Evolutionary conservation across 2,113 vertebrate species (phyloP).

Genomic region (Siniperca chuatsi): DNA sequence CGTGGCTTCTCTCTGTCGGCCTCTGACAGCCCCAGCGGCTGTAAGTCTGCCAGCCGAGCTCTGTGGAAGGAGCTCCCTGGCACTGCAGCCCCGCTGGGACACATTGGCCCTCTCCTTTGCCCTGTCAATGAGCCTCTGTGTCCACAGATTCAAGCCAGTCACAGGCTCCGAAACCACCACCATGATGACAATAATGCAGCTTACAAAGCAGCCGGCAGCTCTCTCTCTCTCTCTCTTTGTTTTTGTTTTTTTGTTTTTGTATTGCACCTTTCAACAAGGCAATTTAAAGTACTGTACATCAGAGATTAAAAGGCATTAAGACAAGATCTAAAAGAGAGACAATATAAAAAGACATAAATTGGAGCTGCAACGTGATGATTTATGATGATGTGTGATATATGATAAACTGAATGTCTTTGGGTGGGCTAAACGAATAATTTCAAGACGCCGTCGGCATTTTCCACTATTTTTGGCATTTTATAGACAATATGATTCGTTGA

Average conservation of each 20-base stretch:
- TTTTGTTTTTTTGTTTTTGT: background rate
- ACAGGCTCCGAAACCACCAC: conserved; percentile 14
- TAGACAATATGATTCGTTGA: background rate
- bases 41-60: conserved; percentile 45
- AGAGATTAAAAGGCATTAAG: background rate
- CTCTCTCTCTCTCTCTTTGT: background rate
- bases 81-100: conserved; percentile 50
- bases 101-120: conserved; percentile 35
- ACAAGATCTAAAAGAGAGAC: no score
- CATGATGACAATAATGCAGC: conserved; percentile 35
- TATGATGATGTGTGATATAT: no score
- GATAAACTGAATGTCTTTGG: background rate
- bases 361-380: background rate
- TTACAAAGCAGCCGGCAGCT: conserved; percentile 29
- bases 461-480: background rate
- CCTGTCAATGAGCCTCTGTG: conserved; percentile 61
- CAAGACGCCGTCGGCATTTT: background rate
- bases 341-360: background rate
- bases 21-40: conserved; percentile 48
- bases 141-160: conserved; percentile 18
- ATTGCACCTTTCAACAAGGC: background rate
- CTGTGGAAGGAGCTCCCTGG: conserved; percentile 59
- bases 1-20: conserved; percentile 37
- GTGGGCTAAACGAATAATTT: background rate
- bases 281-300: background rate